Percentiles rank a stretch among this genome's conserved stretches.
These are phyloP conservation scores for Akabosia matsudoensis DNA, from an alignment of 1,140 invertebrate species.

Conservation along the genomic window DNA sequence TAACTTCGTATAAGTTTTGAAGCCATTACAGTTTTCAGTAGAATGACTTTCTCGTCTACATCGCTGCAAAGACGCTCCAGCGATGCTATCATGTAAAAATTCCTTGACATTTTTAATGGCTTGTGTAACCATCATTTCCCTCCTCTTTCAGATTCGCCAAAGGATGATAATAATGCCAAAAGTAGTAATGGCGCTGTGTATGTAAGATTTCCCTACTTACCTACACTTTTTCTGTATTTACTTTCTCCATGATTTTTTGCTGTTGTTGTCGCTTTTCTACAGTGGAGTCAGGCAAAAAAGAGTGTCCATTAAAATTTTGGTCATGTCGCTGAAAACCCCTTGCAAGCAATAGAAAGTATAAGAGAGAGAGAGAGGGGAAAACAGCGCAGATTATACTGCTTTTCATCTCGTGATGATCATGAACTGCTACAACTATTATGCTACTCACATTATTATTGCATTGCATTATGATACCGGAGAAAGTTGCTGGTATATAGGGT, in stretches of 20 bases:
- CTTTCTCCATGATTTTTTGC: background rate
- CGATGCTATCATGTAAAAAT: slow-evolving; percentile 4
- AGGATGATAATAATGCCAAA: background rate
- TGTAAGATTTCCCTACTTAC: background rate
- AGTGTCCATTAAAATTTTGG: background rate
- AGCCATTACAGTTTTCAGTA: no score
- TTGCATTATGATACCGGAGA: background rate
- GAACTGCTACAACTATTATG: background rate
- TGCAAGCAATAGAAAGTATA: background rate
- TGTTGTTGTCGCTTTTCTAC: background rate
- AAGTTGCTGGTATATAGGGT: no score
- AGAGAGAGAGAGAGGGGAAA: background rate
- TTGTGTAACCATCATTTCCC: slow-evolving; percentile 11
- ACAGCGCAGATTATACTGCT: background rate
- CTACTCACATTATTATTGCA: background rate
- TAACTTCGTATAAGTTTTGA: no score
- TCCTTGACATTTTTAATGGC: slow-evolving; percentile 1
- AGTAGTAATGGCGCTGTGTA: background rate
- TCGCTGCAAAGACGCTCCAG: background rate
- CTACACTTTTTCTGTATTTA: background rate
- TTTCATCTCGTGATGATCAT: background rate
- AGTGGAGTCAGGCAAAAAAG: background rate
- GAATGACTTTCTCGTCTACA: background rate
- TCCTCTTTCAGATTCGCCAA: background rate
- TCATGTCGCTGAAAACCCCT: background rate